Conservation (phyloP, 2,888 invertebrate genomes). For the Flexamia atlantica region DNA sequence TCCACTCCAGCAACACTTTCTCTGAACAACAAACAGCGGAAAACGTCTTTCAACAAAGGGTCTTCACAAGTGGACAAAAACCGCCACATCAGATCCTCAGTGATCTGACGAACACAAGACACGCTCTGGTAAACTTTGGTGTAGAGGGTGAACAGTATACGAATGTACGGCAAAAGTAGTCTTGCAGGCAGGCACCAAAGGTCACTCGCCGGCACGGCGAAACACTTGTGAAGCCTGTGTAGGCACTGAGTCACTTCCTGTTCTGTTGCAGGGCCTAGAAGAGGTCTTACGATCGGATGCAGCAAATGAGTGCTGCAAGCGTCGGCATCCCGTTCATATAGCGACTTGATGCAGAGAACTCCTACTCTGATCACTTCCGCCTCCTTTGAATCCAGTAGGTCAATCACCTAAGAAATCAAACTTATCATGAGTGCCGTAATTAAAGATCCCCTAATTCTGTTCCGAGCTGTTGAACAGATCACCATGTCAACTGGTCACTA, state of each 20-base stretch:
- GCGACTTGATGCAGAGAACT: conserved; percentile 77
- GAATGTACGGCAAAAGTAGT: conserved; percentile 70
- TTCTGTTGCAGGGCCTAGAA: conserved; percentile 68
- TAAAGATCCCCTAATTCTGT: no score
- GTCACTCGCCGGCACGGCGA: conserved; percentile 72
- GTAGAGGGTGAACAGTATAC: conserved; percentile 67
- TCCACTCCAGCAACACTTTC: conserved; percentile 69
- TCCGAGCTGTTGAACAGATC: no score
- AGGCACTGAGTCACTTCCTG: conserved; percentile 73
- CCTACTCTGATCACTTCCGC: conserved; percentile 74
- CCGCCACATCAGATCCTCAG: conserved; percentile 68
- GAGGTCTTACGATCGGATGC: conserved; percentile 60
- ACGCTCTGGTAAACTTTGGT: conserved; percentile 68
- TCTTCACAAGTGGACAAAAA: conserved; percentile 67
- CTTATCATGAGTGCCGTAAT: neutral
- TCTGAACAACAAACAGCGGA: conserved; percentile 73
- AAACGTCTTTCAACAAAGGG: conserved; percentile 70
- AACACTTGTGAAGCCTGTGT: conserved; percentile 73
- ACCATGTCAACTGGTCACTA: no score
- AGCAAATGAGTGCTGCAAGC: conserved; percentile 72
- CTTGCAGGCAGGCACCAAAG: conserved; percentile 72
- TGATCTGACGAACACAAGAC: conserved; percentile 67
- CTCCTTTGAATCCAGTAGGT: conserved; percentile 75
- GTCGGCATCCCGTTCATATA: conserved; percentile 77
- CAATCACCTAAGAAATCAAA: conserved; percentile 74